Evolutionary conservation across 2,113 vertebrate species (phyloP).

Genomic region (Ahaetulla prasina): DNA sequence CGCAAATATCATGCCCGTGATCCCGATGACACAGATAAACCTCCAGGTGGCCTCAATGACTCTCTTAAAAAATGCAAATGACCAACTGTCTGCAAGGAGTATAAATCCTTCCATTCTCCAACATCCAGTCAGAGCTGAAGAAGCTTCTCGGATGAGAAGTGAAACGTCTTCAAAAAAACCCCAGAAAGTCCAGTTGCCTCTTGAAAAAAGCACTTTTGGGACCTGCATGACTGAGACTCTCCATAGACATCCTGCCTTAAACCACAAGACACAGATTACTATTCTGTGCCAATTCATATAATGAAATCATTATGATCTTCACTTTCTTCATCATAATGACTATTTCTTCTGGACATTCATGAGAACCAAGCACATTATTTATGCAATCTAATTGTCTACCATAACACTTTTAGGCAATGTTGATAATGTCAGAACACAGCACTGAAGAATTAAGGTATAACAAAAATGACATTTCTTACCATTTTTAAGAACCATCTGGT

Average conservation of each 20-base stretch:
- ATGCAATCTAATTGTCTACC: slow-evolving; percentile 22
- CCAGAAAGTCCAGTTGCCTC: no score
- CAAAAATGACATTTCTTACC: slow-evolving; percentile 65
- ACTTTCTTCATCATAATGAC: not conserved
- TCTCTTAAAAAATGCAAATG: no score
- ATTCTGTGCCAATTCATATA: not conserved
- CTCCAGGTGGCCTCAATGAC: no score
- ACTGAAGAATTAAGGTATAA: slow-evolving; percentile 65
- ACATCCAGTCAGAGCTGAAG: no score
- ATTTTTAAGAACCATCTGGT: slow-evolving; percentile 64
- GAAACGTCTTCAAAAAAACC: no score
- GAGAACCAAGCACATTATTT: not conserved
- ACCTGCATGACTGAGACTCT: no score
- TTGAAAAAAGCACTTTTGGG: no score
- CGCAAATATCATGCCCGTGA: not conserved
- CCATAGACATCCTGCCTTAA: not conserved
- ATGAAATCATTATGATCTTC: not conserved
- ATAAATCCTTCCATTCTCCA: no score
- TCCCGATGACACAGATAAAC: no score
- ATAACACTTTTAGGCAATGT: slow-evolving; percentile 27
- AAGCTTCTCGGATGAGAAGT: no score
- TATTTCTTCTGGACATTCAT: not conserved
- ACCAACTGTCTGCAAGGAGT: no score
- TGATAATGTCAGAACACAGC: not conserved
- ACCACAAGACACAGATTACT: not conserved